Evolutionary conservation across 2,797 vertebrate genomes (phyloP).

Genomic region (Setipinna tenuifilis): DNA sequence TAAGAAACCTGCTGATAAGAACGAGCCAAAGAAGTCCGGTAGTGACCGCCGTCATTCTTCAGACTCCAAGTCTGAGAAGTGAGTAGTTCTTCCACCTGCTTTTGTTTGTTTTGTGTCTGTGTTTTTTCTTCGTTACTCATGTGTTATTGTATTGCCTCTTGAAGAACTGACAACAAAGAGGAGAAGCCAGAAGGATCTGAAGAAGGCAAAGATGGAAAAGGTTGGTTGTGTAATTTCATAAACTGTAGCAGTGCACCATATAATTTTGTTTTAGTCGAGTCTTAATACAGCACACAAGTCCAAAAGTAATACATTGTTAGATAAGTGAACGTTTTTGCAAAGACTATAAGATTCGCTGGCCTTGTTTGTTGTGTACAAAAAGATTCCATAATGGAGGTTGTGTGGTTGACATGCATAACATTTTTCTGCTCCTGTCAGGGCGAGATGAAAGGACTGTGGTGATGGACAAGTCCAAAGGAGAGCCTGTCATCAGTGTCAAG

Average conservation of each 20-base stretch:
- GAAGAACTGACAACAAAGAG: conserved; percentile 79
- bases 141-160: conserved; percentile 32
- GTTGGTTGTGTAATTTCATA: conserved; percentile 52
- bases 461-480: conserved; percentile 97
- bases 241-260: too few species aligned
- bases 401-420: background rate
- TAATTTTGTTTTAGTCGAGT: background rate
- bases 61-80: conserved; percentile 85
- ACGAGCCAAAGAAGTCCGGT: conserved; percentile 77
- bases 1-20: conserved; percentile 87
- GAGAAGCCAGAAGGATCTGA: conserved; percentile 84
- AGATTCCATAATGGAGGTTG: too few species aligned
- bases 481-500: conserved; percentile 95
- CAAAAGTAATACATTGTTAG: too few species aligned
- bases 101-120: background rate
- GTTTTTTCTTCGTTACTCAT: background rate
- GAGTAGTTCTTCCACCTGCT: conserved; percentile 35
- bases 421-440: background rate
- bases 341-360: too few species aligned
- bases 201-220: conserved; percentile 78
- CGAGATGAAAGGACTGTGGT: conserved; percentile 88
- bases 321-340: too few species aligned
- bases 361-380: too few species aligned
- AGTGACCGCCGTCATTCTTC: conserved; percentile 81
- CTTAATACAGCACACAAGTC: background rate